Evolutionary conservation across 2,888 invertebrate species (phyloP), one percentile per base, ranked within the genome.

Genomic region (Eucera pruinosa): DNA sequence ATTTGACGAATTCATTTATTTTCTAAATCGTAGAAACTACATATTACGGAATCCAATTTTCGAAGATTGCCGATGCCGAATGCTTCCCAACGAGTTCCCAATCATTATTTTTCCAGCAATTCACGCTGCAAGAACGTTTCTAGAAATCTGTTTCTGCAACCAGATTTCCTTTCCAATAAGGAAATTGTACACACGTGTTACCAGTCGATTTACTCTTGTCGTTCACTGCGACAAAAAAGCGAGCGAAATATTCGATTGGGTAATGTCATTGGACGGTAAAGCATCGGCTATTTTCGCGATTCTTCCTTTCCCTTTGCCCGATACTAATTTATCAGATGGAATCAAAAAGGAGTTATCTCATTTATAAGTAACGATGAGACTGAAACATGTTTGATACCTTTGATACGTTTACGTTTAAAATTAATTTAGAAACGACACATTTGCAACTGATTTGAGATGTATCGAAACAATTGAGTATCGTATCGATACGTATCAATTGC

Each of bases 131-230:
- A 30, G 18, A 70, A 9, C 57, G 52, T 27, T 18, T 47, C 27
- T 39, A 39, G 36, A 36, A 54, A 36, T 45, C 41, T 13, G 36
- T 20, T 39, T n/a, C 11, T 57, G 33, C 39, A n/a, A 15, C 36
- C n/a, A 58, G 43, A 47, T 71, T 66, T 52, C 58, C 41, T 65
- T 74, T 64, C 52, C 52, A 52, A 23, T 41, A 33, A 23, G 64
- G 25, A 54, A 52, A 75, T 58, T 20, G 30, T 33, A 36, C 52
- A 9, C 71, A 30, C 58, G 67, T 47, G 60, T 41, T n/a, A 11
- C 64, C 72, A 9, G 5, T 13, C 45, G 57, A 58, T 64, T 65
- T 41, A 13, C 13, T 25, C 45, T 54, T 13, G 47, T 23, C 23
- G 39, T 45, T 43, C 33, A 25, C 18, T 50, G 18, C 33, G 33